phyloP scores from a whole-genome alignment of 2,888 invertebrate genomes.

The Cheiracanthium punctorium region DNA sequence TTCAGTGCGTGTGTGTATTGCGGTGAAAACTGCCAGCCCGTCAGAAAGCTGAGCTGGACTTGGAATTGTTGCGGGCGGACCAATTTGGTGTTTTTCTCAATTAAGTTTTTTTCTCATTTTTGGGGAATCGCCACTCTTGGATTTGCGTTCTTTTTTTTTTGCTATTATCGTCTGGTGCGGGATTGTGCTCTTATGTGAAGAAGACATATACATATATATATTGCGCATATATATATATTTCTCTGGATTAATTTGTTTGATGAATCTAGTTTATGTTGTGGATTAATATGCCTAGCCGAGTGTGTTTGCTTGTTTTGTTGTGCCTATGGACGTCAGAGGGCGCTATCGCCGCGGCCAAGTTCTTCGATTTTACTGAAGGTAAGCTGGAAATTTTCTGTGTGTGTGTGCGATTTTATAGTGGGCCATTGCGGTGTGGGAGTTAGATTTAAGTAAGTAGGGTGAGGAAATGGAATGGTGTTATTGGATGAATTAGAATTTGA shows the following conservation, averaged over 20 bases:
- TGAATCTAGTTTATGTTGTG: constrained; percentile 6
- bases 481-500: too few species aligned
- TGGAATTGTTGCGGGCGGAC: background rate
- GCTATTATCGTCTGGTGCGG: background rate
- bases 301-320: constrained; percentile 21
- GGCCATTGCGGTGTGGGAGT: background rate
- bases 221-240: background rate
- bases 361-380: constrained; percentile 56
- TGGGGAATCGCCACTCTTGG: background rate
- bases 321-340: constrained; percentile 50
- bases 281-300: constrained; percentile 19
- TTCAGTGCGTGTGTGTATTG: background rate
- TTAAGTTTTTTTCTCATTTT: background rate
- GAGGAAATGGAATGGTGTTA: too few species aligned
- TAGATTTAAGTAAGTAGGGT: too few species aligned
- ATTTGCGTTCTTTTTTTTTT: background rate
- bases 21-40: background rate
- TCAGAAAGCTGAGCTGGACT: background rate
- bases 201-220: too few species aligned
- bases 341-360: constrained; percentile 49
- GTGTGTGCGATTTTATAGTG: background rate
- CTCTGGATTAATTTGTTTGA: too few species aligned
- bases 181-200: too few species aligned
- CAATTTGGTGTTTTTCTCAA: too few species aligned
- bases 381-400: constrained; percentile 20